Evolutionary conservation across 2,888 invertebrate species (phyloP).

Genomic region (Anthophora plumipes): DNA sequence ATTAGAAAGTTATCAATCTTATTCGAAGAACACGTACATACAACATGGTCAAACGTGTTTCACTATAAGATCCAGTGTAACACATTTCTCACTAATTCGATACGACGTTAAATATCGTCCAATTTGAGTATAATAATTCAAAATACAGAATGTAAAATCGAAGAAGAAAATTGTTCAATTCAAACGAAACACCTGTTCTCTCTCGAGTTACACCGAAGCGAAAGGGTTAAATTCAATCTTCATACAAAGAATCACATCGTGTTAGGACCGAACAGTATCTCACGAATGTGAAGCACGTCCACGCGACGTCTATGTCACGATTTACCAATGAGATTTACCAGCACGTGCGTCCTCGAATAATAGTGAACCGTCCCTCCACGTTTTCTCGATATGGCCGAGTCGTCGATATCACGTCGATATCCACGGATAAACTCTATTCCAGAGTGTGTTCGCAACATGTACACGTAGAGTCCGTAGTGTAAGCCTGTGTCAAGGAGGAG

Average conservation of each 20-base stretch:
- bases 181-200: no score
- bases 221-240: constrained; percentile 42
- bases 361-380: constrained; percentile 13
- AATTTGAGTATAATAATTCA: no score
- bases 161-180: no score
- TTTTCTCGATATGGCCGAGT: constrained; percentile 42
- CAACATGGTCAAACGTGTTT: no score
- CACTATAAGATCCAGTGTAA: no score
- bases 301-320: constrained; percentile 52
- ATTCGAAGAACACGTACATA: no score
- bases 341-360: constrained; percentile 59
- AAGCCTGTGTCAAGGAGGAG: constrained; percentile 27
- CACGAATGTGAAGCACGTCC: constrained; percentile 70
- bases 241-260: constrained; percentile 21
- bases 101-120: no score
- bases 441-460: background rate
- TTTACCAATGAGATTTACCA: constrained; percentile 29
- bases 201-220: background rate
- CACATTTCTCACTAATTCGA: no score
- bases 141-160: no score
- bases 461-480: background rate
- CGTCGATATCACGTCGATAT: constrained; percentile 46
- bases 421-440: constrained; percentile 23
- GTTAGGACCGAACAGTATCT: constrained; percentile 49
- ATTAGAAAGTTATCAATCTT: no score